These are phyloP conservation scores for Drosophila sechellia DNA, from an alignment of 1,140 invertebrate species.

Conservation along the genomic window DNA sequence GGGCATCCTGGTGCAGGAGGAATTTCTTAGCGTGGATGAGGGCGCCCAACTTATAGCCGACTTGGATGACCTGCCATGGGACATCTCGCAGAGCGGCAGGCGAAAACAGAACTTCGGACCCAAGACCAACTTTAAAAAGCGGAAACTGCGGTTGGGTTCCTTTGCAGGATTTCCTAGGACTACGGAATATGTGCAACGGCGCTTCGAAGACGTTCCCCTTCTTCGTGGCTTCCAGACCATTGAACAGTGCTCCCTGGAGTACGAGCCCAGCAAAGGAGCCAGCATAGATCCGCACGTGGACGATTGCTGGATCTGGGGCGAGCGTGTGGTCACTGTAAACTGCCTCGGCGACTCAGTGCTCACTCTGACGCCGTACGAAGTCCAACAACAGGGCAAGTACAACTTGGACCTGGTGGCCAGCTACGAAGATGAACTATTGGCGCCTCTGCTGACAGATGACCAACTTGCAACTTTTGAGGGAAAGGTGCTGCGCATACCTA, in stretches of 20 bases:
- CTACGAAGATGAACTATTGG: constrained; percentile 80
- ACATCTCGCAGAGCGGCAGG: constrained; percentile 96
- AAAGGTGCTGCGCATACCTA: constrained; percentile 91
- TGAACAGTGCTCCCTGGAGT: constrained; percentile 98
- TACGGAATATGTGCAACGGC: constrained; percentile 93
- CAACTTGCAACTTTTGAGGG: constrained; percentile 73
- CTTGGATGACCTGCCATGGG: constrained; percentile 94
- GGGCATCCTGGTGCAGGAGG: constrained; percentile 89
- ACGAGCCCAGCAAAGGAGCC: constrained; percentile 93
- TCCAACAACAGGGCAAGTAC: constrained; percentile 88
- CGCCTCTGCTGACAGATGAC: constrained; percentile 58
- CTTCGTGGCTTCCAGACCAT: constrained; percentile 93
- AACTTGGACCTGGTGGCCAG: constrained; percentile 87
- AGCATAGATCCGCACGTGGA: constrained; percentile 99
- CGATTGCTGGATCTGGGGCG: constrained; percentile 99
- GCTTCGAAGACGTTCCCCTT: constrained; percentile 88
- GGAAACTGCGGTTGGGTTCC: constrained; percentile 90
- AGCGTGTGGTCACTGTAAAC: constrained; percentile 97
- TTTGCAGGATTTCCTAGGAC: constrained; percentile 95
- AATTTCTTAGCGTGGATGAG: constrained; percentile 92
- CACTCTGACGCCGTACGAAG: constrained; percentile 89
- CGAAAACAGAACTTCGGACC: constrained; percentile 99
- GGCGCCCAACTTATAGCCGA: constrained; percentile 88
- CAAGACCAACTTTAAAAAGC: constrained; percentile 99
- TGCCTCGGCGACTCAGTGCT: constrained; percentile 92